phyloP scores from a whole-genome alignment of 2,113 vertebrate genomes.

The Muscicapa adusta region DNA sequence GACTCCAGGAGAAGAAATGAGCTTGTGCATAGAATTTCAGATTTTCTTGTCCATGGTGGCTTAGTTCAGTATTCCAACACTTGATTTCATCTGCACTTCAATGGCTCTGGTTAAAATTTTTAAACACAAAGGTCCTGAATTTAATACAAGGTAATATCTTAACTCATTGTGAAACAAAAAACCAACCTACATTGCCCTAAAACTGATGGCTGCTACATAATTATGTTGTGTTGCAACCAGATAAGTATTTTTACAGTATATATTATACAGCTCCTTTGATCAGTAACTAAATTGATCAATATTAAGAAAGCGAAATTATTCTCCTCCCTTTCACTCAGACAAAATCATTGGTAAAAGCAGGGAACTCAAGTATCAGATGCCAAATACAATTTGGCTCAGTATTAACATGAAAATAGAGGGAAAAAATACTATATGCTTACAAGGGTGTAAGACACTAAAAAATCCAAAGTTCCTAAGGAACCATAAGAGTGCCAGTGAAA shows the following conservation, averaged over 20 bases:
- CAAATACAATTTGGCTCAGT: not conserved
- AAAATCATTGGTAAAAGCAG: not conserved
- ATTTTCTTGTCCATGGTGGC: not conserved
- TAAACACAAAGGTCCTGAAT: not conserved
- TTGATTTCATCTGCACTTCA: not conserved
- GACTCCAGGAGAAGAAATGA: not conserved
- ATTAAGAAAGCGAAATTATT: not conserved
- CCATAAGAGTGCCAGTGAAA: not conserved
- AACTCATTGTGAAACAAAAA: not conserved
- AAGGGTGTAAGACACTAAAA: not conserved
- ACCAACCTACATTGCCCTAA: not conserved
- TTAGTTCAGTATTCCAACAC: not conserved
- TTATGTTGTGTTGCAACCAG: not conserved
- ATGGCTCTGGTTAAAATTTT: not conserved
- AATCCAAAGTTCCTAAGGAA: not conserved
- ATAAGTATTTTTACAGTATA: not conserved
- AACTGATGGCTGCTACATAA: not conserved
- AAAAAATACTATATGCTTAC: not conserved
- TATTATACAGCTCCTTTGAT: not conserved
- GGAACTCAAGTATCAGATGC: not conserved
- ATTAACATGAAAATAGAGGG: not conserved
- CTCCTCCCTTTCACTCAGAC: not conserved
- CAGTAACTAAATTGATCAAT: not conserved
- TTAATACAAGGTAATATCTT: not conserved
- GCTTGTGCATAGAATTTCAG: not conserved